Evolutionary conservation across 2,113 vertebrate species (phyloP), one percentile per base, ranked within the genome.

Genomic region (Pelobates fuscus): DNA sequence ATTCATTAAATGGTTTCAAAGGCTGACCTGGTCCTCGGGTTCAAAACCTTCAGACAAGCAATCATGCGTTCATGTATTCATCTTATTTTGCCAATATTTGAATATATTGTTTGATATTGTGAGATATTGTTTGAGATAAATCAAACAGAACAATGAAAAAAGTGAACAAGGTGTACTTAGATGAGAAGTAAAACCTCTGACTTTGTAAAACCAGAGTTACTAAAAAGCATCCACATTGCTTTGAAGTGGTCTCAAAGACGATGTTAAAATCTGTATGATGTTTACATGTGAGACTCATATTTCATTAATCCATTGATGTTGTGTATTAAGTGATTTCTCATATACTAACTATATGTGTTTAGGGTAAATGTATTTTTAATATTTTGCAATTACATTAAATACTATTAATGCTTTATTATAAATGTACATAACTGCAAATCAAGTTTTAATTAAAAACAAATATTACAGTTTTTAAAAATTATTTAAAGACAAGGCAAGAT

Each of bases 261-360:
- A 70, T 59, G 67, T 4, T 8, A n/a, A n/a, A n/a, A 17, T 5
- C 32, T 70, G 14, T 20, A 44, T 30, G 21, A 37, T 41, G 32
- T 30, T 70, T 54, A 70, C 55, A 41, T 58, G 30, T 59, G 44
- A 55, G 44, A 30, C 43, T 30, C 29, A 20, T 4, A n/a, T 55
- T 41, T 24, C 67, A 20, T 41, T 59, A 59, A 70, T 70, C 59
- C 57, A 70, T 70, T 29, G 6, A 24, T 55, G 30, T n/a, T 24
- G 54, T 23, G 29, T 20, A n/a, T 8, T 37, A 20, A 10, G 55
- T 25, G 55, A 3, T 32, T 2, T 57, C 20, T 37, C 24, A 41
- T 25, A 57, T 21, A 69, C 58, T 69, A 69, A 69, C 67, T 21
- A 23, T 55, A n/a, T n/a, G n/a, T n/a, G n/a, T n/a, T n/a, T n/a